A percentile compares a stretch with the other conserved stretches of the same genome.
These are phyloP conservation scores for Chironomus riparius DNA, from an alignment of 2,888 invertebrate species.

Conservation along the genomic window DNA sequence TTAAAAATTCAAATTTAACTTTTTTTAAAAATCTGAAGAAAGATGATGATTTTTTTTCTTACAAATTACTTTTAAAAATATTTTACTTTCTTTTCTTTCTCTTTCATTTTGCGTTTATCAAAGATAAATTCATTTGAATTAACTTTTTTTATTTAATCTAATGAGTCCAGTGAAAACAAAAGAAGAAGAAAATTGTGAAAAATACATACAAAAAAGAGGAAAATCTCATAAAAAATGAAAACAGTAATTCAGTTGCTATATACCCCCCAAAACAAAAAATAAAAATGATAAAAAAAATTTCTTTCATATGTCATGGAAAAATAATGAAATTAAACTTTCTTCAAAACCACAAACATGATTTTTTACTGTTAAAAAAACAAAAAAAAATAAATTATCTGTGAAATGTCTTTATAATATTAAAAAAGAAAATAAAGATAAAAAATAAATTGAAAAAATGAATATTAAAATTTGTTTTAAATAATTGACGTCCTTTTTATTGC, in stretches of 20 bases:
- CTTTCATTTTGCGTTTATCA: background rate
- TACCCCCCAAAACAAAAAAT: background rate
- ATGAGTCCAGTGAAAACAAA: no score
- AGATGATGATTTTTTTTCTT: background rate
- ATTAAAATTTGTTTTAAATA: background rate
- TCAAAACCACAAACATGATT: background rate
- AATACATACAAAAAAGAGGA: background rate
- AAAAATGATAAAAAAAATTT: background rate
- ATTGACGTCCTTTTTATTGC: no score
- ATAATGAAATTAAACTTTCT: background rate
- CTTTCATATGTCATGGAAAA: background rate
- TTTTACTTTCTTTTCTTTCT: background rate
- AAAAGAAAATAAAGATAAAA: background rate
- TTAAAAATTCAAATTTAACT: background rate
- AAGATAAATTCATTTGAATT: no score
- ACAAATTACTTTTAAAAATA: background rate
- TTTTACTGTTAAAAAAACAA: constrained; percentile 12
- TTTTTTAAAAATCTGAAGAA: background rate
- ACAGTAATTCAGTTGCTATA: background rate
- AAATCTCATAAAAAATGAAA: background rate
- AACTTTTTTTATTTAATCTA: no score
- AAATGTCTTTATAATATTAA: constrained; percentile 19
- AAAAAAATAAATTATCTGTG: constrained; percentile 23
- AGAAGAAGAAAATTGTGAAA: background rate
- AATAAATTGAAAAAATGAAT: background rate